Base-by-base conservation (phyloP, 1,140 invertebrate genomes). In the Drosophila orena region DNA sequence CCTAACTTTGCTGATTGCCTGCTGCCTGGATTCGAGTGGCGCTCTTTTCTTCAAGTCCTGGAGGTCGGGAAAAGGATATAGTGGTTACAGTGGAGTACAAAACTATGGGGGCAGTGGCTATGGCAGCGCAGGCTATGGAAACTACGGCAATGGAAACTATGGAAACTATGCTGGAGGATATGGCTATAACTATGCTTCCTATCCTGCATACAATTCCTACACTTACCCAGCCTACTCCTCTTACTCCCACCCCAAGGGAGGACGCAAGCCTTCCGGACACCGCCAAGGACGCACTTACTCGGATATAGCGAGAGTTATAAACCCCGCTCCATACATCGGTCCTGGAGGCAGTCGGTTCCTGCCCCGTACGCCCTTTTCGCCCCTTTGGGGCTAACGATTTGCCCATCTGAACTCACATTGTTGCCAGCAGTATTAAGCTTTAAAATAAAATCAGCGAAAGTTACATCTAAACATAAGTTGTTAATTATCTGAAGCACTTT, bases 231-330 rank as follows among this genome's bases (percentile, higher is more conserved):
- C 47, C 0, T 60, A 44, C 22, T 37, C 50, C 2, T 30, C 54
- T 1, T 8, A 66, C 3, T 34, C 12, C 4, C 24, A 57, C 17
- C 27, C 60, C 2, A 38, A 37, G 0, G 27, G 43, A 24, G 27
- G 42, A 43, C 44, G 46, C 24, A 46, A 17, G 17, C 57, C 46
- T 27, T 54, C 60, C 11, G 58, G 62, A 22, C 61, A 73, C 7
- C 88, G 91, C 7, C 54, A 40, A 8, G 91, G 91, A 27, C 83
- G 91, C 14, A 91, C 91, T 3, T 88, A 69, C 44, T 69, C 70
- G 4, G 46, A 86, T 0, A 86, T 86, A 44, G 54, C 71, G 0
- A 55, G 42, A 4, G 83, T 86, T 22, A 17, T 88, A 2, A 61
- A 46, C 3, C 74, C 71, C 1, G 83, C 78, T 49, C 46, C 47